Evolutionary conservation across 2,888 invertebrate genomes (phyloP), one percentile per base, ranked within the genome.

Genomic region (Xanthorhoe designata): DNA sequence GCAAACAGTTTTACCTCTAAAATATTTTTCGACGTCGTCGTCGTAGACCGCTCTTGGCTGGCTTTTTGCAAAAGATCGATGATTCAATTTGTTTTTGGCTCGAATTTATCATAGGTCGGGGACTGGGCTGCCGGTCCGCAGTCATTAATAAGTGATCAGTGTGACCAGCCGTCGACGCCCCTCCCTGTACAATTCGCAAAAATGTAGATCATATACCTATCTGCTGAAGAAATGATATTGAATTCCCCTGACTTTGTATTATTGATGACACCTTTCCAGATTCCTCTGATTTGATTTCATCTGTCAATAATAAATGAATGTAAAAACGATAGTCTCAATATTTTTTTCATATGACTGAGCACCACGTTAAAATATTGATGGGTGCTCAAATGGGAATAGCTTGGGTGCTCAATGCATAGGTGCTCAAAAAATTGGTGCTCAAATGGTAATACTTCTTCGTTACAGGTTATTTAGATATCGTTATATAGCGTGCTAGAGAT

Each of bases 111-210:
- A 82, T 74, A 75, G 80, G 75, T 76, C 76, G 73, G 77, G 76
- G 76, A 74, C 76, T 76, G 79, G 65, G 71, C 69, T 70, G 75
- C 69, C 68, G 72, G 72, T 71, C 76, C 78, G 79, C 77, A 75
- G 85, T 85, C 90, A 89, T 91, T 87, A 91, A 90, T 90, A 90
- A 86, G 87, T 88, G 89, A 91, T 91, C 89, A 90, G 86, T 75
- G 83, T 76, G 78, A 78, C 80, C 81, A 79, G 76, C 78, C 78
- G 67, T 64, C 61, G 50, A 24, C 45, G 9, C 59, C 66, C 52
- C 61, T 62, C 38, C 60, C 56, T 61, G 45, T 19, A 51, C 63
- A 69, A 67, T 71, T 68, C 63, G 57, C 57, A 69, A 68, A 74
- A 71, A 70, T 66, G 42, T 69, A 59, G 50, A 65, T 42, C 54